Evolutionary conservation across 2,797 vertebrate genomes (phyloP), one percentile per base, ranked within the genome.

Genomic region (Rhyacichthys aspro): DNA sequence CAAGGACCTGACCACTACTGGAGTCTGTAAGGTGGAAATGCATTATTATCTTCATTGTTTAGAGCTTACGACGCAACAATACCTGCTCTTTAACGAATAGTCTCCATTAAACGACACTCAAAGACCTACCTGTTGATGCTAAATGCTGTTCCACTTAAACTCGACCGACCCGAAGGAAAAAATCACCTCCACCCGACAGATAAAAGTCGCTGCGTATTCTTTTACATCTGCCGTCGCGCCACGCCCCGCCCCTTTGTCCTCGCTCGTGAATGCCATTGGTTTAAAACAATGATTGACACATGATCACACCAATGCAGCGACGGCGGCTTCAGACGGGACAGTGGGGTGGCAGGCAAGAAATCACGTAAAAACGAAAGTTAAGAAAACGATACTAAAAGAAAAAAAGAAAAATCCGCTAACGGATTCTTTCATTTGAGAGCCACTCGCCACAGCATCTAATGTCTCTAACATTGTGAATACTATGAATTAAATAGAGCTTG

Each of bases 171-270:
- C 3, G 4, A 1, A 7, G 14, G 11, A 16, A 12, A 9, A 9
- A n/a, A n/a, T n/a, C n/a, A n/a, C n/a, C 19, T 1, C 0, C 5
- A 5, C 14, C 9, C 18, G 2, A 14, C 7, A 5, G 0, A 0
- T 1, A 0, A 7, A 4, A n/a, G 2, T 0, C 12, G 3, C 44
- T 38, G 52, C 48, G 54, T 47, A 19, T 1, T 7, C 1, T n/a
- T 4, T 16, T 3, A 1, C 4, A 15, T 8, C 8, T 0, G 1
- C 0, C 0, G 1, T 0, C 1, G 1, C 3, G 0, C 1, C 2
- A 52, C 0, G 49, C 0, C 33, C 77, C 77, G 66, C 77, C 79
- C 4, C 42, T 1, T 18, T 15, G 0, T 0, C 2, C 7, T 32
- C 3, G 3, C 12, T 49, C 52, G 0, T 18, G 0, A 9, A 10